Conservation (phyloP, 2,797 vertebrate species). For the Tenualosa thibaudeaui region DNA sequence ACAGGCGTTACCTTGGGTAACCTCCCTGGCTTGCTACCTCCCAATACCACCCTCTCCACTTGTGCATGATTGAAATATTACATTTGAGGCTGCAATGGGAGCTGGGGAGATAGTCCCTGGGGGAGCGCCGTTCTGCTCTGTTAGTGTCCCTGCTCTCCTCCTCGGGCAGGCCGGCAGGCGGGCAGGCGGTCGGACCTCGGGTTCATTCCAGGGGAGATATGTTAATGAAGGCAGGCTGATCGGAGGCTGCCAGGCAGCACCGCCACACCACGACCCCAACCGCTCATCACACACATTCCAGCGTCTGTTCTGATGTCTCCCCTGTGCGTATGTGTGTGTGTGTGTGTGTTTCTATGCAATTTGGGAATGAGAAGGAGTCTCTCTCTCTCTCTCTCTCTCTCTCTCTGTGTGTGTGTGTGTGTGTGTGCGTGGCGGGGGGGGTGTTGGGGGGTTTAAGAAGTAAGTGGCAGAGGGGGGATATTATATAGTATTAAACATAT, state of each 20-base stretch:
- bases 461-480: neutral
- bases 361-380: neutral
- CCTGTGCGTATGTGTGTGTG: neutral
- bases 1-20: constrained; percentile 15
- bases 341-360: neutral
- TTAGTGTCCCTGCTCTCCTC: too few species aligned
- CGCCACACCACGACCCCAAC: neutral
- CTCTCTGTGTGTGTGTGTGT: neutral
- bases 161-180: constrained; percentile 29
- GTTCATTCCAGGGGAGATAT: constrained; percentile 57
- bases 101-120: neutral
- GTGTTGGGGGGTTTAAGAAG: too few species aligned
- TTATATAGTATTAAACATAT: neutral
- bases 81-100: constrained; percentile 36
- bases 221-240: constrained; percentile 66
- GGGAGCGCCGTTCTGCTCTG: neutral
- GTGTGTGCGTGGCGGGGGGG: neutral
- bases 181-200: constrained; percentile 30
- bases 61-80: constrained; percentile 40
- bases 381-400: too few species aligned
- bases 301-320: neutral
- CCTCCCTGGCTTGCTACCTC: neutral
- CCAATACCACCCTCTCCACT: neutral
- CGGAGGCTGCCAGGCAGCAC: constrained; percentile 57
- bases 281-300: constrained; percentile 2